Evolutionary conservation across 2,888 invertebrate species (phyloP), one percentile per base, ranked within the genome.

Genomic region (Parnassius smintheus): DNA sequence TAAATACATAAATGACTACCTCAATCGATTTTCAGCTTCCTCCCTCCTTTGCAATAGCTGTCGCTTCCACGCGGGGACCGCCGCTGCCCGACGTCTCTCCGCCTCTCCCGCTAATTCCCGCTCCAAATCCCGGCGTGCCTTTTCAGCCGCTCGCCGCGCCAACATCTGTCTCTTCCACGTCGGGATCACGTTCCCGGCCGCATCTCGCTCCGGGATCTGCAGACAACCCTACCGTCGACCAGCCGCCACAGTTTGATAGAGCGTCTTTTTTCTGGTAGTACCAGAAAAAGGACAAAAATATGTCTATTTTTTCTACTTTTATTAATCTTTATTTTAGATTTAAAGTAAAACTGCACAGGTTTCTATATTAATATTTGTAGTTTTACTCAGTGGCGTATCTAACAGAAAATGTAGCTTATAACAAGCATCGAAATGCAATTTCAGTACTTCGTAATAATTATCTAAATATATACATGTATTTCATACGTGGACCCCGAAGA

Each of bases 161-260:
- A 98, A 83, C 97, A 98, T 98, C 86, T 98, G 98, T 11, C 98
- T 92, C 82, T 98, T 98, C 98, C 98, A 98, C 35, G 96, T 96
- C 12, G 98, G 98, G 75, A 98, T 97, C 51, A 95, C 93, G 78
- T 96, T 97, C 1, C 98, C 98, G 9, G 96, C 95, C 58, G 95
- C 94, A 82, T 98, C 98, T 67, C 95, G 95, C 79, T 97, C 97
- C 10, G 98, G 98, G 71, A 98, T 95, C 96, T 98, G 92, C 53
- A 83, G 83, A 85, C 78, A 88, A 76, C 88, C 89, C 91, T 91
- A 85, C 83, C 85, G 82, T 88, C 85, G 86, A 83, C 83, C 86
- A 85, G 78, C 84, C 86, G 82, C 70, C 70, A 76, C 72, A 76
- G 76, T 75, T 75, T 78, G 75, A 75, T 70, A 74, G 71, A 71